Base-by-base conservation (phyloP, 2,113 vertebrate genomes). In the Eublepharis macularius region DNA sequence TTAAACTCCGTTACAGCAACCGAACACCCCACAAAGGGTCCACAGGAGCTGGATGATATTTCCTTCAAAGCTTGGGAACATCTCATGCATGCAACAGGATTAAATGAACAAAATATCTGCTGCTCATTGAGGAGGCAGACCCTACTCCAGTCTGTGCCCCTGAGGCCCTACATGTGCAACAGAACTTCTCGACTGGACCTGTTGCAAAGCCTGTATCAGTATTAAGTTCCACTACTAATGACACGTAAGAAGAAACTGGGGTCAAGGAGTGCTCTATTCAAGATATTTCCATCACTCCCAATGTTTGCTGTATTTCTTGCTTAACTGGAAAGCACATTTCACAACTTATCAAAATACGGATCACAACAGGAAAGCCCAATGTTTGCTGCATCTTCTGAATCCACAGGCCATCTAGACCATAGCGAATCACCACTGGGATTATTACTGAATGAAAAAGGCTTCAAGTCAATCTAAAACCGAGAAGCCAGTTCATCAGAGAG, bases 1-100 rank as follows among this genome's bases (percentile, higher is more conserved):
- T 93, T 92, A 76, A 82, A 26, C 78, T 93, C 70, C 14, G 43
- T 19, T 43, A 26, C 36, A n/a, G 2, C 26, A 82, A 43, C 60
- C 14, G 29, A 21, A n/a, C 4, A 41, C 16, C 60, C 36, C n/a
- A 29, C 39, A 13, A 63, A 34, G 9, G 19, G 19, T 49, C 32
- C 32, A 29, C 13, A 54, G 21, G 21, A 51, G 21, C 21, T 2
- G 21, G 60, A 9, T 24, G 60, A 63, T 63, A 29, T 29, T 24
- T 63, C 60, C 41, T 66, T 66, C 41, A 10, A 19, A 49, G 32
- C 32, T 63, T 16, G 24, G 54, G 6, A 63, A 12, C 36, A 43
- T 79, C 47, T 43, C 32, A 81, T 10, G 45, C 17, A 47, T 47
- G 41, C 60, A 45, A 45, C 11, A 24, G 70, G 41, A 60, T 45